Evolutionary conservation across 2,797 vertebrate genomes (phyloP).

Genomic region (Hafferia zeledoni): DNA sequence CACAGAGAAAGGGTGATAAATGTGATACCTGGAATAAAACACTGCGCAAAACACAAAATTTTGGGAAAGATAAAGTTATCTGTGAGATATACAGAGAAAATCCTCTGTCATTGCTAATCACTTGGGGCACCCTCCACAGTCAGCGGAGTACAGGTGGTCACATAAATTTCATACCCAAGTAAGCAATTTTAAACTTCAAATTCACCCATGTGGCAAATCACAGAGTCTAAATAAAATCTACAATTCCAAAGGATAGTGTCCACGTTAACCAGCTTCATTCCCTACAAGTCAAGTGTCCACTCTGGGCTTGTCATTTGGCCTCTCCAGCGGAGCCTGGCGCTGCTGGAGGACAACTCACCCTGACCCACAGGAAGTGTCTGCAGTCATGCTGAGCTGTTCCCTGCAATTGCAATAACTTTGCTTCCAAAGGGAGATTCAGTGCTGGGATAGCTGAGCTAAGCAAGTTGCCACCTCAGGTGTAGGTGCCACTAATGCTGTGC

Average conservation of each 20-base stretch:
- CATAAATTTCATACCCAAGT: not conserved
- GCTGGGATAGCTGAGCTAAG: not conserved
- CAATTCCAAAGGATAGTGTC: not conserved
- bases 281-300: not conserved
- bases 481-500: not conserved
- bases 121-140: not conserved
- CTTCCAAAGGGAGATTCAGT: not conserved
- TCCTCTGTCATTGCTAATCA: not conserved
- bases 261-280: not conserved
- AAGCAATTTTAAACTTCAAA: not conserved
- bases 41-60: not conserved
- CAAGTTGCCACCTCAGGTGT: not conserved
- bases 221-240: not conserved
- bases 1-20: not conserved
- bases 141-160: not conserved
- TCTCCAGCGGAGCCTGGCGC: fast-evolving
- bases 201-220: fast-evolving
- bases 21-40: not conserved
- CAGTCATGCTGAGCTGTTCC: not conserved
- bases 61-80: not conserved
- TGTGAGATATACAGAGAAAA: not conserved
- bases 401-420: not conserved
- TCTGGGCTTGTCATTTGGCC: not conserved
- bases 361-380: fast-evolving
- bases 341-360: not conserved